Base-by-base conservation (phyloP, 2,797 vertebrate genomes). In the Carduelis carduelis region DNA sequence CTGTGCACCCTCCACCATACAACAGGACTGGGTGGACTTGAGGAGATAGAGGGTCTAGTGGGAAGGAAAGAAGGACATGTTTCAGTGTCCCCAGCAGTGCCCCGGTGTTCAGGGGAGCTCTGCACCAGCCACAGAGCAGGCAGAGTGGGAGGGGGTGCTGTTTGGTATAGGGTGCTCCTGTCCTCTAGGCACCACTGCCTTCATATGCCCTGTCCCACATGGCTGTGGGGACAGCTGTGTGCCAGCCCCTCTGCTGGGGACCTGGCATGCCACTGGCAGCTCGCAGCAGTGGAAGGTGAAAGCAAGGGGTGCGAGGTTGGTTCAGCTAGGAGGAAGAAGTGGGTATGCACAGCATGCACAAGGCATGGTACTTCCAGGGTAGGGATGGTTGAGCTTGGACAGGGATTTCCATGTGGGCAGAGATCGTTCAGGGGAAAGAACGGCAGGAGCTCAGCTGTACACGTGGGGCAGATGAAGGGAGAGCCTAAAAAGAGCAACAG, bases 321-420 rank as follows among this genome's bases (percentile, higher is more conserved):
- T 71, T 19, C 47, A 44, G 4, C 49, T 32, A 8, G 35, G 39
- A 87, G 37, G 43, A 55, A 43, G 59, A 50, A 26, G n/a, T 21
- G 39, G 56, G 39, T 49, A n/a, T 23, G 66, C 39, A 53, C 66
- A 76, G 55, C 50, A 64, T 0, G 0, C 44, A 9, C 8, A 11
- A 35, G 50, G 49, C 8, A 6, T 21, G 35, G 28, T 0, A 0
- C 19, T 65, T 41, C 12, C 14, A 39, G 65, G 32, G 35, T 23
- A 47, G 27, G 53, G 32, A 10, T 16, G 41, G 9, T 10, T 41
- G 64, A 47, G 56, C 53, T 88, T 3, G 2, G 30, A 49, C 69
- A 27, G 49, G 34, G 23, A 52, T 77, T 91, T 86, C 57, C 39
- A 2, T 16, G 44, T 39, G 49, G 49, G 37, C 59, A 89, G 20